phyloP scores from a whole-genome alignment of 2,113 vertebrate genomes.

The Progne subis region DNA sequence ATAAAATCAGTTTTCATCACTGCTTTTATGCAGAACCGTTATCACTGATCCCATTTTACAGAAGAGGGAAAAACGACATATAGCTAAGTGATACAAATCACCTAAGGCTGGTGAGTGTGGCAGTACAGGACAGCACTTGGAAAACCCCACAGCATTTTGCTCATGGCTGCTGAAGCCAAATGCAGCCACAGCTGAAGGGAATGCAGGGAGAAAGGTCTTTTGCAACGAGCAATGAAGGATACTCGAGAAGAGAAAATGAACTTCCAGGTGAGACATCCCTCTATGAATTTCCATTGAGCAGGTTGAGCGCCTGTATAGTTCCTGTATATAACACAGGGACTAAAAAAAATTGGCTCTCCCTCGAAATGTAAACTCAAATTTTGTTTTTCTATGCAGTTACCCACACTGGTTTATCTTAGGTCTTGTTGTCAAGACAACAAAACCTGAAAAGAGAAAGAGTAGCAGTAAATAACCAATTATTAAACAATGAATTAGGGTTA shows the following conservation, averaged over 20 bases:
- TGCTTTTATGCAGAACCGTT: not conserved
- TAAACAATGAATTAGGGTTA: not conserved
- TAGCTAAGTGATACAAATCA: not conserved
- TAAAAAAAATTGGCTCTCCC: not conserved
- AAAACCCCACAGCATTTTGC: not conserved
- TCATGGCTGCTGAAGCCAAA: not conserved
- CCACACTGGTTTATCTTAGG: not conserved
- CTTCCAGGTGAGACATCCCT: not conserved
- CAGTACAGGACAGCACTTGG: not conserved
- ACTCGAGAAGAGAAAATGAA: not conserved
- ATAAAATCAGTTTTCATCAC: not conserved
- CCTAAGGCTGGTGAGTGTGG: not conserved
- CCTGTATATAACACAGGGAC: not conserved
- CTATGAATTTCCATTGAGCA: not conserved
- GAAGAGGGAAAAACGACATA: not conserved
- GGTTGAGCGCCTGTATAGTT: not conserved
- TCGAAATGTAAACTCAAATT: not conserved
- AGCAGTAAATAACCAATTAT: not conserved
- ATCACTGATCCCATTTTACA: not conserved
- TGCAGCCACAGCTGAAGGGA: fast-evolving
- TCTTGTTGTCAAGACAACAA: not conserved
- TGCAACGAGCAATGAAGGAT: not conserved
- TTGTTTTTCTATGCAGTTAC: not conserved
- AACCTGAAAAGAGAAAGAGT: not conserved
- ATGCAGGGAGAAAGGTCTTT: not conserved